Evolutionary conservation across 2,888 invertebrate genomes (phyloP).

Genomic region (Halictus quadricinctus): DNA sequence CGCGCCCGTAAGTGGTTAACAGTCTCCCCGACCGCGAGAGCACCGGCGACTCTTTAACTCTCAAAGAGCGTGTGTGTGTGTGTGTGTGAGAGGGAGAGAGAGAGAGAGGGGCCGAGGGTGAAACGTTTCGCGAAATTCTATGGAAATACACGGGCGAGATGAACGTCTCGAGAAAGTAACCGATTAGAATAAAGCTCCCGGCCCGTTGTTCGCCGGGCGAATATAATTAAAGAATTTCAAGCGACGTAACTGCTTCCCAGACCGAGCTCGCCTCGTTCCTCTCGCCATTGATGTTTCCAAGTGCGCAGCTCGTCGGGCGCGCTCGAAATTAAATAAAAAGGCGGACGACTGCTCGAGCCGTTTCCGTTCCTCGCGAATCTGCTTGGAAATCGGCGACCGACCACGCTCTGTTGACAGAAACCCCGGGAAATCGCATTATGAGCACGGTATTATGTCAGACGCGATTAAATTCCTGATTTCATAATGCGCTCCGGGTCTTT

Average conservation of each 20-base stretch:
- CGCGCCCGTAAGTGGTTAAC: constrained; percentile 27
- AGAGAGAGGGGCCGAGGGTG: not conserved
- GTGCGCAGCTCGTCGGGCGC: not conserved
- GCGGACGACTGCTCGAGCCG: not conserved
- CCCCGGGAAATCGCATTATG: not conserved
- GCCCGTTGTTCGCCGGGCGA: not conserved
- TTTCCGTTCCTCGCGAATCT: not conserved
- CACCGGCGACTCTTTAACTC: constrained; percentile 13
- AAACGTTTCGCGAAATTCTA: constrained; percentile 19
- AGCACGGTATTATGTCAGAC: not conserved
- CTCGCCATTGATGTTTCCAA: constrained; percentile 5
- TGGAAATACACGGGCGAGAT: constrained; percentile 10
- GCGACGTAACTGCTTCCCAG: constrained; percentile 4
- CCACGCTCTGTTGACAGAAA: not conserved
- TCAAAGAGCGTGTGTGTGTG: not conserved
- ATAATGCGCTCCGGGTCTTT: not conserved
- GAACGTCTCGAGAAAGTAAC: constrained; percentile 25
- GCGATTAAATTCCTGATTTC: not conserved
- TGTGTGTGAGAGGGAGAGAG: not conserved
- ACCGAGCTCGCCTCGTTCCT: not conserved
- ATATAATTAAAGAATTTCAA: constrained; percentile 8
- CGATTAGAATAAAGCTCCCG: constrained; percentile 26
- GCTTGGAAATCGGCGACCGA: not conserved
- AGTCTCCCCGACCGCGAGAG: constrained; percentile 10
- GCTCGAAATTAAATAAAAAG: not conserved